A percentile compares a stretch with the other conserved stretches of the same genome.
phyloP scores from a whole-genome alignment of 2,797 vertebrate species.

The Enteromius argenteus region DNA sequence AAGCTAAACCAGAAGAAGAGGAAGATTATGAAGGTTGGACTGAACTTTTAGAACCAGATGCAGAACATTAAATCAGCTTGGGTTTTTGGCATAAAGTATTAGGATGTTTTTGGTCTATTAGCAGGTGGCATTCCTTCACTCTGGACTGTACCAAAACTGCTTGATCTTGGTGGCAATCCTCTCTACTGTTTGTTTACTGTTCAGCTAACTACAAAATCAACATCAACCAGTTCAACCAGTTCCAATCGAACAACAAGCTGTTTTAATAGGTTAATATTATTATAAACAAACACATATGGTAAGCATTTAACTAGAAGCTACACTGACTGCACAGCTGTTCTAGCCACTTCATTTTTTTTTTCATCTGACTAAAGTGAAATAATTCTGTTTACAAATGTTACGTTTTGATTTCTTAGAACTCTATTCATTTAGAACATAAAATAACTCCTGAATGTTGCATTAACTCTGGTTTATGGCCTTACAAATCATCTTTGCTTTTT shows the following conservation, averaged over 20 bases:
- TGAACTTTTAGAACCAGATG: conserved; percentile 44
- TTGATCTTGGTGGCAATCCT: not conserved
- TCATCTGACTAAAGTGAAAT: not conserved
- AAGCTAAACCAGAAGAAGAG: conserved; percentile 42
- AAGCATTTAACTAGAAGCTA: not conserved
- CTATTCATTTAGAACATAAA: not conserved
- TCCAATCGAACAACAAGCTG: not conserved
- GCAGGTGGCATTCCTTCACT: not conserved
- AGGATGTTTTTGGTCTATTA: conserved; percentile 8
- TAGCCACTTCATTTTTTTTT: not conserved
- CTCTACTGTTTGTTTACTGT: not conserved
- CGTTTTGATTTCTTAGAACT: not conserved
- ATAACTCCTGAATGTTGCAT: not conserved
- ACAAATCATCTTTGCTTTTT: not conserved
- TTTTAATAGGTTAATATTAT: not conserved
- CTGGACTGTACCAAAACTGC: not conserved
- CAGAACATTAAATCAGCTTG: conserved; percentile 41
- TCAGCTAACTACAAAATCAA: not conserved
- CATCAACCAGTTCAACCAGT: not conserved
- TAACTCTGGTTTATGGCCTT: not conserved
- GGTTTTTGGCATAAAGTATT: conserved; percentile 45
- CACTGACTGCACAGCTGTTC: not conserved
- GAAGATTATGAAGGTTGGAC: conserved; percentile 42
- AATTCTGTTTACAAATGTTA: not conserved
- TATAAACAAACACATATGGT: not conserved